Conservation (phyloP, 1,140 invertebrate genomes). For the Pogonomyrmex californicus region DNA sequence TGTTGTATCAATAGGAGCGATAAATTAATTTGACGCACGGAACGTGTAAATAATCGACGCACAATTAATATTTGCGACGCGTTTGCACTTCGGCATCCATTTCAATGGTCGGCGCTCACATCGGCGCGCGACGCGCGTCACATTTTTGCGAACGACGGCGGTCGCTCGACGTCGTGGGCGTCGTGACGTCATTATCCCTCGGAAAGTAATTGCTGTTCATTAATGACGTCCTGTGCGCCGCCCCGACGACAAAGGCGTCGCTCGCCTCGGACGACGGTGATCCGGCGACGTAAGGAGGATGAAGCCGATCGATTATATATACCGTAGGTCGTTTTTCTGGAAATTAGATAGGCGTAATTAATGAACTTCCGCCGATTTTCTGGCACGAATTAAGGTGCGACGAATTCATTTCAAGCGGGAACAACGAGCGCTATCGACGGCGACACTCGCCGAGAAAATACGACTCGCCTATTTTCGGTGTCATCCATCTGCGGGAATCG, state of each 20-base stretch:
- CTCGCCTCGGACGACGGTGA: not conserved
- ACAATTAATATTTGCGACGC: constrained; percentile 44
- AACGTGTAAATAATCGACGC: constrained; percentile 21
- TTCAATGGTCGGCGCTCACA: not conserved
- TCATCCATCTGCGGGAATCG: constrained; percentile 45
- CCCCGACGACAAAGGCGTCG: constrained; percentile 8
- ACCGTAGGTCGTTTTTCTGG: not conserved
- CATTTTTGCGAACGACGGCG: constrained; percentile 22
- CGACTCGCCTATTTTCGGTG: constrained; percentile 17
- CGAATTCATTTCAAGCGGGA: constrained; percentile 62
- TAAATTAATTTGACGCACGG: not conserved
- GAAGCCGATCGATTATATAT: constrained; percentile 22
- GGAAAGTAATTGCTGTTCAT: constrained; percentile 61
- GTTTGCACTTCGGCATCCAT: constrained; percentile 14
- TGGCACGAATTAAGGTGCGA: constrained; percentile 58
- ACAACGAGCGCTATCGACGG: constrained; percentile 65
- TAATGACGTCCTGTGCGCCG: constrained; percentile 43
- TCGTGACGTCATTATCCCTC: constrained; percentile 53
- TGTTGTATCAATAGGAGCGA: not conserved
- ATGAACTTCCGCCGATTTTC: constrained; percentile 51
- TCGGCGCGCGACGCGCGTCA: not conserved
- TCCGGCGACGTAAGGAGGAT: constrained; percentile 27
- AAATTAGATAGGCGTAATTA: constrained; percentile 45
- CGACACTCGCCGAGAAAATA: constrained; percentile 45
- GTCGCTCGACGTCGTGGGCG: constrained; percentile 17